Base-by-base conservation (phyloP, 2,888 invertebrate species). In the Hofmannophila pseudospretella region DNA sequence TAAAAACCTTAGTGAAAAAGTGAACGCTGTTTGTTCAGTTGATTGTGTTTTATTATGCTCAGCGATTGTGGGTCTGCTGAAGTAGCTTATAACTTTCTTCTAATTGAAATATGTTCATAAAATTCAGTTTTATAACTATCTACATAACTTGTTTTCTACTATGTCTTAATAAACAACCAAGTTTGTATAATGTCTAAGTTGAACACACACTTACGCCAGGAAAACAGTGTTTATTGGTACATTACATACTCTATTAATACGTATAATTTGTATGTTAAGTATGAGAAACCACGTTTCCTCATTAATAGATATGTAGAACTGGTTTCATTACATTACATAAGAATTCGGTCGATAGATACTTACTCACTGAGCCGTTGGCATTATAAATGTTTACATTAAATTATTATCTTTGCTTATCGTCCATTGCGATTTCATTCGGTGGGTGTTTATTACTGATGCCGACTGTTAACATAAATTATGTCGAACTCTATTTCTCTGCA, bases 11-110 rank as follows among this genome's bases (percentile, higher is more conserved):
- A 36, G 33, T 32, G 38, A 39, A 51, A 59, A 54, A 43, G 45
- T 46, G 49, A 57, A 53, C 51, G 53, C 47, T 53, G 47, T 57
- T 57, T 54, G 43, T 44, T 41, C 36, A 44, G 41, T 38, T 10
- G 25, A 42, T 43, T 32, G 22, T 23, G 12, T 14, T 30, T 35
- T 27, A 23, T n/a, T 23, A 23, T 8, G n/a, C n/a, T 2, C n/a
- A 23, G 23, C 23, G 23, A 23, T 23, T 4, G n/a, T n/a, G 23
- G n/a, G 8, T 20, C 20, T 20, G 5, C 8, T 20, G n/a, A n/a
- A n/a, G n/a, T n/a, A n/a, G n/a, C n/a, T n/a, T n/a, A n/a, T n/a
- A n/a, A n/a, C n/a, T n/a, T n/a, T n/a, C n/a, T n/a, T n/a, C n/a
- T n/a, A n/a, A n/a, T n/a, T n/a, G n/a, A n/a, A n/a, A n/a, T n/a